These are phyloP conservation scores for Passer montanus DNA, from an alignment of 2,113 vertebrate species.

Conservation along the genomic window DNA sequence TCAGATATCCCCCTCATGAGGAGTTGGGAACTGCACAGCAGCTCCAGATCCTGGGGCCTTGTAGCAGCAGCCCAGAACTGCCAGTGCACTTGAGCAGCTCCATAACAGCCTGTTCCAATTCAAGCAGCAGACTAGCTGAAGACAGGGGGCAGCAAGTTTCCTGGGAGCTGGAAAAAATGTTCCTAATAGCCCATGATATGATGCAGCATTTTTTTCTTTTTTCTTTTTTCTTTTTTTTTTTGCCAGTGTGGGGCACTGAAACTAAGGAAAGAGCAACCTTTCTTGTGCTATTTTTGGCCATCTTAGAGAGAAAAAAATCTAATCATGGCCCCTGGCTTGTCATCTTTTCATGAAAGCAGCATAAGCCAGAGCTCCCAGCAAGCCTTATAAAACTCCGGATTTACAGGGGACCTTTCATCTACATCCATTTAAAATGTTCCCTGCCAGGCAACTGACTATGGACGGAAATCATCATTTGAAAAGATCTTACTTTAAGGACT, in stretches of 20 bases:
- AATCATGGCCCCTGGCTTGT: slow-evolving; percentile 59
- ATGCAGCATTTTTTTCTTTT: background rate
- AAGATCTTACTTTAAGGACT: slow-evolving; percentile 88
- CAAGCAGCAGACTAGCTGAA: background rate
- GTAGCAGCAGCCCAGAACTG: background rate
- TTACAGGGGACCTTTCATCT: slow-evolving; percentile 68
- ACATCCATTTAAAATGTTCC: slow-evolving; percentile 68
- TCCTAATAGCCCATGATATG: background rate
- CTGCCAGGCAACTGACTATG: slow-evolving; percentile 51
- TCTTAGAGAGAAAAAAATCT: slow-evolving; percentile 46
- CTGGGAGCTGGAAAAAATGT: background rate
- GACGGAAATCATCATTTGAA: slow-evolving; percentile 52
- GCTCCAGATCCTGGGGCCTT: background rate
- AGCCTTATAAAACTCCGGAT: slow-evolving; percentile 60
- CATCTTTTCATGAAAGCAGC: slow-evolving; percentile 68
- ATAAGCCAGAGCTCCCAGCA: slow-evolving; percentile 49
- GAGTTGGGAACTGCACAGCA: background rate
- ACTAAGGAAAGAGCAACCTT: slow-evolving; percentile 36
- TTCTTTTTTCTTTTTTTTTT: background rate
- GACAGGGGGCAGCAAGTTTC: background rate
- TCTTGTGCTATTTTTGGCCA: slow-evolving; percentile 64
- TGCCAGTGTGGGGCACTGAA: background rate
- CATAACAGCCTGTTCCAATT: background rate
- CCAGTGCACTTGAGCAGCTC: background rate
- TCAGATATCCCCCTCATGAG: background rate